Evolutionary conservation across 2,113 vertebrate genomes (phyloP), one percentile per base, ranked within the genome.

Genomic region (Oncorhynchus tshawytscha): DNA sequence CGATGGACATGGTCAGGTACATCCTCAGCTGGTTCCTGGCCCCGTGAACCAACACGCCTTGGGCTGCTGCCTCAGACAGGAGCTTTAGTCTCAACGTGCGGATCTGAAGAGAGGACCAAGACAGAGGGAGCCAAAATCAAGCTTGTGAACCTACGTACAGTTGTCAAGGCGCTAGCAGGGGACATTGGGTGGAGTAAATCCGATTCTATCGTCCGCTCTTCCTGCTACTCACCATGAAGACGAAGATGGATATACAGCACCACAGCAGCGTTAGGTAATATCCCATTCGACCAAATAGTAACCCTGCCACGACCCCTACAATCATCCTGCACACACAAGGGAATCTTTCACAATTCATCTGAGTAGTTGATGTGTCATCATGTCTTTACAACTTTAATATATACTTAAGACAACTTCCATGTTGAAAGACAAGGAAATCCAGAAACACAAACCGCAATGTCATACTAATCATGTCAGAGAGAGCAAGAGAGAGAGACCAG

Each of bases 1-100:
- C 95, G 82, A 97, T 95, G 3, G 95, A 91, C 95, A 97, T 95
- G 66, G 96, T 98, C 71, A 97, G 89, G 89, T 98, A 98, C 96
- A 96, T 98, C 74, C 96, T 94, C 83, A 97, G 91, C 88, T 97
- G 96, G 91, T 97, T 97, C 65, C 93, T 91, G 11, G 95, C 82
- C 57, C 95, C 95, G 11, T 92, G 92, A 71, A 95, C 95, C 20
- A 95, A 87, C 13, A 93, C 88, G 0, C 96, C 96, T 70, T 96
- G 94, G 0, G 96, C 96, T 0, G 94, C 95, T 0, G 95, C 93
- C 76, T 96, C 95, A 0, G 96, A 95, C 25, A 97, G 84, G 80
- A 97, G 95, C 92, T 97, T 97, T 84, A 98, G 89, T 60, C 96
- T 91, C 77, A 97, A 80, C 0, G 95, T 79, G 64, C 79, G 71